phyloP scores from a whole-genome alignment of 1,140 invertebrate genomes.

The Drosophila mojavensis region DNA sequence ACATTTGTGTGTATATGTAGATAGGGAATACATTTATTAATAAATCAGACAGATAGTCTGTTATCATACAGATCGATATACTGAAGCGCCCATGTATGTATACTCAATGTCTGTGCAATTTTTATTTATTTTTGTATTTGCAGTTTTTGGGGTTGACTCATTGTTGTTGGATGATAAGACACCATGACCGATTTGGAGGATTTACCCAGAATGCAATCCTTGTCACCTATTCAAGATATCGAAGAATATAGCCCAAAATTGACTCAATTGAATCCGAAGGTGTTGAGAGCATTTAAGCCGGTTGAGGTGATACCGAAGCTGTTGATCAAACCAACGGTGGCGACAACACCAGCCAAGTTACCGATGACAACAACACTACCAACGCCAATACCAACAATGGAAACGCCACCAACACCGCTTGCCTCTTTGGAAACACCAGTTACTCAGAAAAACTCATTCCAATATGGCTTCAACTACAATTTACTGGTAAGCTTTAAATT shows the following conservation, averaged over 20 bases:
- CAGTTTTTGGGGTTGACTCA: conserved; percentile 40
- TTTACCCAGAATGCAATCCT: conserved; percentile 76
- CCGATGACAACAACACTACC: background rate
- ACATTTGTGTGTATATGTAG: background rate
- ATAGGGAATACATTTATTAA: conserved; percentile 1
- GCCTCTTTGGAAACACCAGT: conserved; percentile 21
- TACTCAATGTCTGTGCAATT: conserved; percentile 3
- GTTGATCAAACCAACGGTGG: conserved; percentile 61
- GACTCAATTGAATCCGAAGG: conserved; percentile 45
- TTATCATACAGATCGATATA: background rate
- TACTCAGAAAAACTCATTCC: conserved; percentile 9
- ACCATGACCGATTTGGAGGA: conserved; percentile 76
- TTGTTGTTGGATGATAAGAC: conserved; percentile 22
- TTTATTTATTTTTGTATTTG: conserved; percentile 22
- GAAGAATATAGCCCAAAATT: conserved; percentile 39
- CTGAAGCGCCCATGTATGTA: background rate
- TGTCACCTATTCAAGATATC: conserved; percentile 70
- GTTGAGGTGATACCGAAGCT: conserved; percentile 46
- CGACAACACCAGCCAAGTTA: conserved; percentile 45
- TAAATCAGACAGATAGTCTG: background rate
- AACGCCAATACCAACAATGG: conserved; percentile 4
- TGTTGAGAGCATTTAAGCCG: conserved; percentile 36
- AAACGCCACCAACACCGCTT: conserved; percentile 2
- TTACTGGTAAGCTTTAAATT: conserved; percentile 33
- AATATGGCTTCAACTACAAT: conserved; percentile 37